Evolutionary conservation across 2,888 invertebrate genomes (phyloP), one percentile per base, ranked within the genome.

Genomic region (Epistrophe eligans): DNA sequence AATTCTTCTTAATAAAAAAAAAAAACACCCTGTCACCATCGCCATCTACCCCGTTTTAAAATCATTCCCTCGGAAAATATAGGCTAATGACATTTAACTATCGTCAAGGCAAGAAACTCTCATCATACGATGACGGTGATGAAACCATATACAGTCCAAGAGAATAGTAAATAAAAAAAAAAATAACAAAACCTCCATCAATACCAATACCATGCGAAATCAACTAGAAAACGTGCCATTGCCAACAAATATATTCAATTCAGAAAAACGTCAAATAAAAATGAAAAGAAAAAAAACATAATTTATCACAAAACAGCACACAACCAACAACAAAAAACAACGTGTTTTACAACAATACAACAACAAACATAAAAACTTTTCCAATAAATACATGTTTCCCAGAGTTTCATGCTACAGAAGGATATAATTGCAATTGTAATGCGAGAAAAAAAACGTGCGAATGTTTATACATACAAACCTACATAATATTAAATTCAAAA

Each of bases 81-180:
- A 87, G 82, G 77, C 74, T 82, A 79, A 82, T 87, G 85, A 87
- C 85, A 82, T 82, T 81, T 71, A 67, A 45, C 62, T 57, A 79
- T 79, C 60, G 19, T 52, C 58, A 64, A 64, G 35, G 71, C 64
- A 55, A 57, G 8, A 58, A 52, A 50, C 45, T 62, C 76, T 74
- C 71, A 66, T 15, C 32, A 35, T 13, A 80, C 38, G 62, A 73
- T 73, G 73, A 81, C 66, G 76, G 67, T 64, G 66, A 67, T 74
- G 85, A 87, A 87, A 79, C 85, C 85, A 58, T 82, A 87, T 82
- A 87, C 71, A 82, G 74, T 60, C 43, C 76, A 24, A 79, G 55
- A 72, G 38, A 13, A 38, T 24, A 19, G 40, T 17, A 70, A n/a
- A 38, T 24, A 40, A 60, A 60, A 60, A 19, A 62, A 60, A 60